Evolutionary conservation across 2,797 vertebrate genomes (phyloP), one percentile per base, ranked within the genome.

Genomic region (Novumbra hubbsi): DNA sequence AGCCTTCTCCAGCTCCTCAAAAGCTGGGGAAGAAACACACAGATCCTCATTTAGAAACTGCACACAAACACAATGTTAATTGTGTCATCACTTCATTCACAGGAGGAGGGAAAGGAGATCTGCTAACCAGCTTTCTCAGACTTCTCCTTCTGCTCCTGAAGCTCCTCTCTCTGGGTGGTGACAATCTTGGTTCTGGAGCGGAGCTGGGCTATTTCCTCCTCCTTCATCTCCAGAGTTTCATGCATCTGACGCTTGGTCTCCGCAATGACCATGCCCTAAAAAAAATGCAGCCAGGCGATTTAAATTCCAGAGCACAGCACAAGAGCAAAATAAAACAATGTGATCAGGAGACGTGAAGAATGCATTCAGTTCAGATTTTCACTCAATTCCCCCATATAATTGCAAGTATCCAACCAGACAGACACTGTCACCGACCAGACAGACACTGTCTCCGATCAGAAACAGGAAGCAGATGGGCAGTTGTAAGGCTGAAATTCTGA

Each of bases 221-320:
- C 98, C 84, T 99, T 99, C 91, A 97, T 94, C 91, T 98, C 98
- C 86, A 99, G 71, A 0, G 96, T 98, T 87, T 98, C 97, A 1
- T 99, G 97, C 97, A 99, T 99, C 85, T 99, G 98, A 7, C 96
- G 92, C 88, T 99, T 98, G 27, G 96, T 98, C 92, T 99, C 97
- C 45, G 98, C 97, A 75, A 99, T 98, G 45, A 99, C 96, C 97
- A 99, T 98, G 71, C 96, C 98, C 98, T 99, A 73, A 65, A 82
- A 73, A 67, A 82, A 75, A 72, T 27, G 5, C 70, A 70, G 5
- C 65, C 62, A 79, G 2, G 5, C 19, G 24, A 4, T 21, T 57
- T 57, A n/a, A 57, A 27, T 60, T 11, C 55, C 55, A 14, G 55
- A 60, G 55, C 9, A 24, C 6, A 55, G n/a, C n/a, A 55, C 52